Percentiles rank a stretch among this genome's conserved stretches.
Conservation (phyloP, 2,888 invertebrate genomes). For the Thyatira batis region DNA sequence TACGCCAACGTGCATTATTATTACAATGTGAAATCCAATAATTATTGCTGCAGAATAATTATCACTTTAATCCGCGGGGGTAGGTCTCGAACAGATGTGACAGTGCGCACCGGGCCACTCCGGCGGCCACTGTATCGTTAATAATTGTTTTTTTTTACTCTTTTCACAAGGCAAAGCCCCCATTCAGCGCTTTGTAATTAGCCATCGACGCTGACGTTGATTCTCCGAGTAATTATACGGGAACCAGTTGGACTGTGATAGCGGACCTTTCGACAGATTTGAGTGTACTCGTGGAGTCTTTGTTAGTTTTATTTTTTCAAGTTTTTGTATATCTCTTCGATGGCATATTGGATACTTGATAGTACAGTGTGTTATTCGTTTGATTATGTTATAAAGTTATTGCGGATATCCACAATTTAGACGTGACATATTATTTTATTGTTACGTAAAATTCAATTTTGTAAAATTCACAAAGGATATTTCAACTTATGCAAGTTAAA, state of each 20-base stretch:
- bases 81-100: conserved; percentile 72
- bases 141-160: conserved; percentile 66
- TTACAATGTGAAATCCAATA: conserved; percentile 71
- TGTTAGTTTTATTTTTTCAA: conserved; percentile 13
- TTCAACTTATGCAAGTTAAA: too few species aligned
- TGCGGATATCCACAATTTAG: too few species aligned
- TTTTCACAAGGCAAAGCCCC: conserved; percentile 71
- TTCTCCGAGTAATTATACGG: conserved; percentile 71
- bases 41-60: conserved; percentile 78
- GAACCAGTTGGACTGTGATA: conserved; percentile 49
- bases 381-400: too few species aligned
- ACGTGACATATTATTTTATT: too few species aligned
- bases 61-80: conserved; percentile 76
- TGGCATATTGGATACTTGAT: not conserved
- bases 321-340: not conserved
- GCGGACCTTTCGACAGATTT: conserved; percentile 19
- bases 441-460: too few species aligned
- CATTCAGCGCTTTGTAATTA: conserved; percentile 78
- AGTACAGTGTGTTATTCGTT: not conserved
- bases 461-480: too few species aligned
- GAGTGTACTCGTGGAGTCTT: conserved; percentile 42
- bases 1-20: conserved; percentile 39
- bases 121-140: conserved; percentile 77
- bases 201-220: conserved; percentile 68
- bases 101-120: conserved; percentile 76